phyloP scores from a whole-genome alignment of 2,888 invertebrate genomes.

The Acanthopleura granulata region DNA sequence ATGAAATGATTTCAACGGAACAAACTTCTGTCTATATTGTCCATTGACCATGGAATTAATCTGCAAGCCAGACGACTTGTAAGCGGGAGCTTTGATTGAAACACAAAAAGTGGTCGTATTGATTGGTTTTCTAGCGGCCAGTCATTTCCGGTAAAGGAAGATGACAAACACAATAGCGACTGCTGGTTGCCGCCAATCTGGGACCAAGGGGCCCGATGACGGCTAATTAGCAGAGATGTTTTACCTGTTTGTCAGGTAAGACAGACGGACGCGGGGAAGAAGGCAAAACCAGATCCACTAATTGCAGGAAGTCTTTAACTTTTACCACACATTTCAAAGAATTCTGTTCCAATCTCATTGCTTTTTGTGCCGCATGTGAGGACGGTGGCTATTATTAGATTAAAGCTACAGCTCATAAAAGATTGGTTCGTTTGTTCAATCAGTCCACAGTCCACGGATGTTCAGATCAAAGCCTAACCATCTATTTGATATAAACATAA shows the following conservation, averaged over 20 bases:
- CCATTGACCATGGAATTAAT: no score
- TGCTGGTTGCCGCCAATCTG: no score
- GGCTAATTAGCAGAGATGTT: neutral
- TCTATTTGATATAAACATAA: neutral
- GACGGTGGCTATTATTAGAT: conserved; percentile 6
- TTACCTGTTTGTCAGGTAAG: neutral
- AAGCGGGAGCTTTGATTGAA: no score
- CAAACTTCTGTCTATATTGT: no score
- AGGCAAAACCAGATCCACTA: neutral
- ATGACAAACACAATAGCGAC: no score
- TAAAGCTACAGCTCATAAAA: neutral
- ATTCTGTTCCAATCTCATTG: conserved; percentile 6
- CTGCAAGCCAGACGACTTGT: no score
- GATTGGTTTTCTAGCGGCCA: no score
- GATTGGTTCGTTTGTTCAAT: neutral
- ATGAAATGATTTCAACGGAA: no score
- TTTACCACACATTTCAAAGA: conserved; percentile 7
- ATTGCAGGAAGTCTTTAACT: conserved; percentile 4
- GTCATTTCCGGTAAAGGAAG: no score
- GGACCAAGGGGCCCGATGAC: no score
- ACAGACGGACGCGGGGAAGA: neutral
- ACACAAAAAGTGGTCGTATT: no score
- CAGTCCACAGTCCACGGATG: neutral
- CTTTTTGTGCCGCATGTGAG: neutral
- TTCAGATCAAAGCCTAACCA: neutral